Conservation (phyloP, 2,888 invertebrate genomes). For the Coelopa pilipes region DNA sequence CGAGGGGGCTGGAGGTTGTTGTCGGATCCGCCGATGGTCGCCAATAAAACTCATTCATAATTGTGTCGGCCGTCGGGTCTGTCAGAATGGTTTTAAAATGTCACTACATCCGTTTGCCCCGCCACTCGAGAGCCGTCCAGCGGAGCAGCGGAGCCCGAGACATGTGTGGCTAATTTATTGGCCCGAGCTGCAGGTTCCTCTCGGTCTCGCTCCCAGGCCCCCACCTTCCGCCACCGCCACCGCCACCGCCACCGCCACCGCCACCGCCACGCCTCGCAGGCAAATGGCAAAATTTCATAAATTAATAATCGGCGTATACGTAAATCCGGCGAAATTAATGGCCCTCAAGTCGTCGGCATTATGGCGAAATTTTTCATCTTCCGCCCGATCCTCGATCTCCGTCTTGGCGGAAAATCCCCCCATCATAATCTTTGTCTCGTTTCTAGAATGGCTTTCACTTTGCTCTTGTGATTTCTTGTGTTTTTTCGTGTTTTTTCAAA, state of each 20-base stretch:
- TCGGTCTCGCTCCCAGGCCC: not conserved
- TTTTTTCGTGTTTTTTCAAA: not conserved
- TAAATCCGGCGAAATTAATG: not conserved
- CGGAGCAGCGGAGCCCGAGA: not conserved
- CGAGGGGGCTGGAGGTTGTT: too few relatives aligned
- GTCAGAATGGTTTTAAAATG: slow-evolving; percentile 27
- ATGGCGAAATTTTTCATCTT: slow-evolving; percentile 26
- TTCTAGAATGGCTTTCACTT: not conserved
- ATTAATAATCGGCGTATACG: not conserved
- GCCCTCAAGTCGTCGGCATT: not conserved
- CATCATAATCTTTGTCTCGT: not conserved
- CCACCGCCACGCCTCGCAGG: too few relatives aligned
- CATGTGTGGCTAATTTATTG: not conserved
- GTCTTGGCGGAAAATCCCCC: not conserved
- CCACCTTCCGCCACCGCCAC: not conserved
- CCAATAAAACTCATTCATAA: slow-evolving; percentile 36
- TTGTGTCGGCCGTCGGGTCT: not conserved
- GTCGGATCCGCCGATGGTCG: not conserved
- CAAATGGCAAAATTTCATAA: not conserved
- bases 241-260: too few relatives aligned
- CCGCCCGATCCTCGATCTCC: slow-evolving; percentile 19
- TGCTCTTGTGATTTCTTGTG: too few relatives aligned
- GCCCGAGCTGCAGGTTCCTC: not conserved
- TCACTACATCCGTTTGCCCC: slow-evolving; percentile 22
- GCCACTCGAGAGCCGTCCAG: not conserved